Base-by-base conservation (phyloP, 2,797 vertebrate species). In the Melanotaenia pygmaea region DNA sequence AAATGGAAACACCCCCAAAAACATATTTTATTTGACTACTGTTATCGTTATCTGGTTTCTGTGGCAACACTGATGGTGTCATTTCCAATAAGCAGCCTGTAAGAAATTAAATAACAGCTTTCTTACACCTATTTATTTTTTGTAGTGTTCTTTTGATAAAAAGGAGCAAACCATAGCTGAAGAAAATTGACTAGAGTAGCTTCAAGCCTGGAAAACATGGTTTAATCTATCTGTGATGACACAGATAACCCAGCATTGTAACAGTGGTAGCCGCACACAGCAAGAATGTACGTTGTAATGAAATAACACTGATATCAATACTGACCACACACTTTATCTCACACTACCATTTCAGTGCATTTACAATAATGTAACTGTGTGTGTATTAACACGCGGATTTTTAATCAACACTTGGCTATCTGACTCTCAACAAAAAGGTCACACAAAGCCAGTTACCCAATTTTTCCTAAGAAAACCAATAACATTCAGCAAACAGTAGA, bases 241-340 rank as follows among this genome's bases (percentile, higher is more conserved):
- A 85, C 58, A 54, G 87, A 91, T 87, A 87, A 91, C 82, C 74
- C 37, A 12, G 57, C 11, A 62, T 8, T 72, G 75, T 64, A 74
- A 59, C 64, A 69, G 56, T 9, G 18, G 79, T 61, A 38, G 56
- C 26, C 16, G 20, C 45, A 70, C 71, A 63, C 74, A 76, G 62
- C 5, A 8, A 0, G 43, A 68, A 34, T 20, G 6, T 56, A 51
- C 4, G n/a, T 53, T 43, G 16, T 43, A 4, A 43, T 43, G 14
- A 43, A 43, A 43, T 43, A 43, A 16, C 13, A 53, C 11, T 53
- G 13, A 43, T 43, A 43, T 43, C 38, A 43, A 43, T 43, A 43
- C 38, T 43, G 38, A 43, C 13, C 38, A 43, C 38, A 43, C 38
- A 43, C 38, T 5, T 43, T 43, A 14, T 43, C 38, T 4, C 14